Percentiles rank a stretch among this genome's conserved stretches.
Evolutionary conservation across 2,113 vertebrate species (phyloP).

Genomic region (Neodontobutis hainanensis): DNA sequence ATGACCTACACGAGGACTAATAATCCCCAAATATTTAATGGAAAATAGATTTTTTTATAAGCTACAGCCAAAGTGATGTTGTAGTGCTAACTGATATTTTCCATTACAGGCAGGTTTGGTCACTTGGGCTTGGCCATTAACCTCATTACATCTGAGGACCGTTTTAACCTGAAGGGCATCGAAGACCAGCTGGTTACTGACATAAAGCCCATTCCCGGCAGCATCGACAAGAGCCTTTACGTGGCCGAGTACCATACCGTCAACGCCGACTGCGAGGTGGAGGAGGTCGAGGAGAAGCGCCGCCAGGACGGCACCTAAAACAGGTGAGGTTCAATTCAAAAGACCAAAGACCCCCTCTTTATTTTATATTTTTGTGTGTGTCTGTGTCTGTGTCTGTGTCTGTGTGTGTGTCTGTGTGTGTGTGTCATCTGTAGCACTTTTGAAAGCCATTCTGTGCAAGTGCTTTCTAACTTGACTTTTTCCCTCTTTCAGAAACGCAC

Average conservation of each 20-base stretch:
- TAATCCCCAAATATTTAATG: not conserved
- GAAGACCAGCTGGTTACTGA: constrained; percentile 79
- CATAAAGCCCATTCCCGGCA: constrained; percentile 79
- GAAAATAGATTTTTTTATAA: not conserved
- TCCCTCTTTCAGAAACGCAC: constrained; percentile 37
- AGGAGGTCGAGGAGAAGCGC: constrained; percentile 63
- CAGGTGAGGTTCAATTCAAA: constrained; percentile 27
- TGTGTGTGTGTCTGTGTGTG: too few relatives aligned
- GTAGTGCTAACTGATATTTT: not conserved
- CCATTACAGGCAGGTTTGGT: constrained; percentile 70
- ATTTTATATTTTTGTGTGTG: too few relatives aligned
- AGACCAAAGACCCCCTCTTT: too few relatives aligned
- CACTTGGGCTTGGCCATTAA: constrained; percentile 79
- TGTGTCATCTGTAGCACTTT: too few relatives aligned
- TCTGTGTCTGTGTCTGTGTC: too few relatives aligned
- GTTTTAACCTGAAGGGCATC: constrained; percentile 78
- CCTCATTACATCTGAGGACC: constrained; percentile 78
- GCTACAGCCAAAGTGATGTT: not conserved
- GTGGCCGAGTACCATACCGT: constrained; percentile 73
- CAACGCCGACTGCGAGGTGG: constrained; percentile 57
- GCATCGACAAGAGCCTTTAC: constrained; percentile 79
- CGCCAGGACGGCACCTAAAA: constrained; percentile 56
- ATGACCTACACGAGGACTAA: too few relatives aligned
- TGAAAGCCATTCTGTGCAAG: too few relatives aligned
- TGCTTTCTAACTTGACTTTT: constrained; percentile 15